These are phyloP conservation scores for Laupala kohalensis DNA, from an alignment of 1,140 invertebrate species.

Conservation along the genomic window DNA sequence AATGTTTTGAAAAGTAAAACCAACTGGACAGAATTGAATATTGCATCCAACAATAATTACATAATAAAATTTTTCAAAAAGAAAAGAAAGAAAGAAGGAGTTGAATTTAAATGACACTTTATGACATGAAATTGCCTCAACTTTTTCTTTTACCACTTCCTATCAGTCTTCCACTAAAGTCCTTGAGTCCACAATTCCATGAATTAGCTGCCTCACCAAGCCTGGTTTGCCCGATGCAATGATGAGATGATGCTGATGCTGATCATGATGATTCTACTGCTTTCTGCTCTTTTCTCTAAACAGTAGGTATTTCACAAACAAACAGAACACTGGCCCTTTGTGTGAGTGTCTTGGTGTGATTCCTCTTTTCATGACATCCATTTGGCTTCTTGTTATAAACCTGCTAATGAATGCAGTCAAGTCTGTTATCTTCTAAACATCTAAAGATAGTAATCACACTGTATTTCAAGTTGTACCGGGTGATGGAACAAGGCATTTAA, in stretches of 20 bases:
- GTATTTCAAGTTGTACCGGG: no score
- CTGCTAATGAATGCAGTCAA: background rate
- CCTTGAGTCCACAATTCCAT: background rate
- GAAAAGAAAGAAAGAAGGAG: no score
- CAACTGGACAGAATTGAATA: no score
- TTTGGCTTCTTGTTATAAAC: background rate
- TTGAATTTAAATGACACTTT: no score
- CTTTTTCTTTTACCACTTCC: background rate
- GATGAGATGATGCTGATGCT: background rate
- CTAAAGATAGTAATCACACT: no score
- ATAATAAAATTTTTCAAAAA: no score
- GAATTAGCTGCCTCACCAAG: background rate
- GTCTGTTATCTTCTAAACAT: background rate
- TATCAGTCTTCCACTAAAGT: background rate
- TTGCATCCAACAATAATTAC: no score
- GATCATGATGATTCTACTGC: background rate
- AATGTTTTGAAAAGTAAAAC: no score
- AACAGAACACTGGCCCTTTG: background rate
- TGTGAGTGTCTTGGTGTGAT: background rate
- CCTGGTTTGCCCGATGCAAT: background rate
- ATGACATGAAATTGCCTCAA: background rate
- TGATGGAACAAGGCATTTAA: no score
- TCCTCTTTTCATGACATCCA: background rate
- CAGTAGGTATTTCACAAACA: background rate
- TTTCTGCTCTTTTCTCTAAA: background rate